A percentile compares a stretch with the other conserved stretches of the same genome.
These are phyloP conservation scores for Eulemur macaco DNA, from an alignment of 2,113 vertebrate genomes.

Conservation along the genomic window DNA sequence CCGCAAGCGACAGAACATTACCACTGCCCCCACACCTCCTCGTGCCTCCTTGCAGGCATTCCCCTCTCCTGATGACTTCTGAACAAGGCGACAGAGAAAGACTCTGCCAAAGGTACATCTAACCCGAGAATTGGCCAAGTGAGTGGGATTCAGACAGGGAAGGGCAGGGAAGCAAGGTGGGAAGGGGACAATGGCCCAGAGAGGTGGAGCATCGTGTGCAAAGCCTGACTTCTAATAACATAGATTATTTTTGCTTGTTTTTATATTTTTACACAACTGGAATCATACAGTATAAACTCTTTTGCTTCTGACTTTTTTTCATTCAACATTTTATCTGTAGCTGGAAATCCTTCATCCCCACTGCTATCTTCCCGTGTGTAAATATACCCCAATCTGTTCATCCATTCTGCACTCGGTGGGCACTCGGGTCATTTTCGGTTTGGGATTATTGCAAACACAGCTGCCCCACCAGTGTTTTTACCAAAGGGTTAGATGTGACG, in stretches of 20 bases:
- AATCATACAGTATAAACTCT: background rate
- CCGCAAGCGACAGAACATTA: background rate
- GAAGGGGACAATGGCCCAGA: background rate
- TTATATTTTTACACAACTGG: background rate
- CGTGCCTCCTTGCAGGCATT: background rate
- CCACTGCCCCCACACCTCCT: background rate
- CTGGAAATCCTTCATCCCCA: background rate
- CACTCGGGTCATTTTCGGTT: background rate
- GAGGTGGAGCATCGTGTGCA: background rate
- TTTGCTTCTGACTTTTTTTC: background rate
- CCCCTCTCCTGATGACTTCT: background rate
- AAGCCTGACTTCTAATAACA: background rate
- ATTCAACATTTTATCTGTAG: background rate
- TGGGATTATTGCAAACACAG: background rate
- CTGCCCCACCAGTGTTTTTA: background rate
- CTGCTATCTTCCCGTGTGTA: background rate
- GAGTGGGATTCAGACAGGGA: background rate
- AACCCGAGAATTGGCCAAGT: background rate
- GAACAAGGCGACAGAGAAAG: background rate
- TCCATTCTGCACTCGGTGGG: background rate
- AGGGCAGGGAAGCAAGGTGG: background rate
- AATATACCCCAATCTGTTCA: background rate
- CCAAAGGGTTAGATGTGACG: background rate
- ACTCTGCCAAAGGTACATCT: background rate
- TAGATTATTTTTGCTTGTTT: background rate